A percentile compares a stretch with the other conserved stretches of the same genome.
These are phyloP conservation scores for Nerophis ophidion DNA, from an alignment of 2,113 vertebrate species.

Conservation along the genomic window DNA sequence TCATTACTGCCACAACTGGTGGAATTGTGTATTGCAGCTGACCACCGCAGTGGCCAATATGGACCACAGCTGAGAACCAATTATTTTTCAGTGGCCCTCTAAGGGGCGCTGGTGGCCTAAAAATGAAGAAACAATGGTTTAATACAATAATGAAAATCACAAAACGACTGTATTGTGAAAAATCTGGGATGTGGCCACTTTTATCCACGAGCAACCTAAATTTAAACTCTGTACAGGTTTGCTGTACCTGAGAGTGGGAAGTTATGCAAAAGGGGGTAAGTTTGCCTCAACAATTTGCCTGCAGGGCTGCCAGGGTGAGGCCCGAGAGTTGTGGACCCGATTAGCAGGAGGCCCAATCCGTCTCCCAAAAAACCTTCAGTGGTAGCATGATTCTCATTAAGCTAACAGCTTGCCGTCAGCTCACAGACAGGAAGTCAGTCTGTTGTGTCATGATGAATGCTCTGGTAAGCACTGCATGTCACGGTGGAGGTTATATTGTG, in stretches of 20 bases:
- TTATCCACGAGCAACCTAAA: not conserved
- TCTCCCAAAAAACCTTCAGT: conserved; percentile 56
- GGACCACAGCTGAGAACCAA: too few relatives aligned
- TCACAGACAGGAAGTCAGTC: conserved; percentile 69
- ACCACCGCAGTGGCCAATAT: too few relatives aligned
- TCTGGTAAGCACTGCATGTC: conserved; percentile 58
- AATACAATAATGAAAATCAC: too few relatives aligned
- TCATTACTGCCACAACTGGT: too few relatives aligned
- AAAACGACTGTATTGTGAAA: too few relatives aligned
- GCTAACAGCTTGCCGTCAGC: conserved; percentile 72
- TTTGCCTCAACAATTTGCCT: conserved; percentile 47
- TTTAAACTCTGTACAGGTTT: conserved; percentile 4
- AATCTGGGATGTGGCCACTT: too few relatives aligned
- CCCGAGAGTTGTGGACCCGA: conserved; percentile 39
- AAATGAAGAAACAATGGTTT: too few relatives aligned
- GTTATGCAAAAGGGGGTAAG: conserved; percentile 48
- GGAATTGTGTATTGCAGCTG: too few relatives aligned
- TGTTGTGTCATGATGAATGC: conserved; percentile 70
- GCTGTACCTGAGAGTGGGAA: conserved; percentile 23
- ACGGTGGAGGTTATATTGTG: conserved; percentile 48
- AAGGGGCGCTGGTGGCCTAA: too few relatives aligned
- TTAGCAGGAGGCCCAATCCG: conserved; percentile 69
- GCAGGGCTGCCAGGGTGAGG: conserved; percentile 58
- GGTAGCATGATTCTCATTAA: conserved; percentile 71
- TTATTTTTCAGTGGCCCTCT: too few relatives aligned